Percentiles rank a stretch among this genome's conserved stretches.
Evolutionary conservation across 2,113 vertebrate species (phyloP).

Genomic region (Opisthocomus hoazin): DNA sequence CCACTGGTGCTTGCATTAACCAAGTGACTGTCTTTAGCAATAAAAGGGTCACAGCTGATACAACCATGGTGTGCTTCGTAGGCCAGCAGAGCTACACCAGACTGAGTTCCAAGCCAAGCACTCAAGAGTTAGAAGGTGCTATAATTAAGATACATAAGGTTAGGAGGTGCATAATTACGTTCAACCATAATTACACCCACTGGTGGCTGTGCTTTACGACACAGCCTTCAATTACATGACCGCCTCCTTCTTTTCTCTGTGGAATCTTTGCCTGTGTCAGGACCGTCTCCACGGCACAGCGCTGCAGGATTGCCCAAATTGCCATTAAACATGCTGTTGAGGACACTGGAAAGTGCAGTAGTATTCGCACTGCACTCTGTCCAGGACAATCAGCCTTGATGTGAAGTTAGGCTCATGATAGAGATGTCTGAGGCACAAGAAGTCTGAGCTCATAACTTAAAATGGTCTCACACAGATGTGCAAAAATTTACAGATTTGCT

Average conservation of each 20-base stretch:
- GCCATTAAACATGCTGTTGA: background rate
- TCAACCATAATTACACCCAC: slow-evolving; percentile 52
- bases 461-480: background rate
- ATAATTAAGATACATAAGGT: slow-evolving; percentile 30
- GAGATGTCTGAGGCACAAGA: background rate
- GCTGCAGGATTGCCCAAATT: background rate
- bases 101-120: background rate
- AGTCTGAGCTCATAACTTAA: background rate
- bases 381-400: background rate
- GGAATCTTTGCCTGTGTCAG: background rate
- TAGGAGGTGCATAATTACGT: slow-evolving; percentile 20
- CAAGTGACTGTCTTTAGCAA: background rate
- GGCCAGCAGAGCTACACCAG: background rate
- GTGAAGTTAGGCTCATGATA: rapidly evolving
- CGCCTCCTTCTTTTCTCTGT: background rate
- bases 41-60: background rate
- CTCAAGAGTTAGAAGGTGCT: background rate
- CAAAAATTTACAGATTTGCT: background rate
- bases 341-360: background rate
- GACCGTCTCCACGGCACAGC: background rate
- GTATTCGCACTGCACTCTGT: background rate
- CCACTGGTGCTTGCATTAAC: background rate
- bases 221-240: slow-evolving; percentile 33
- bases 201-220: background rate
- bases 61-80: rapidly evolving